Conservation (phyloP, 2,888 invertebrate species). For the Tuberolachnus salignus region DNA sequence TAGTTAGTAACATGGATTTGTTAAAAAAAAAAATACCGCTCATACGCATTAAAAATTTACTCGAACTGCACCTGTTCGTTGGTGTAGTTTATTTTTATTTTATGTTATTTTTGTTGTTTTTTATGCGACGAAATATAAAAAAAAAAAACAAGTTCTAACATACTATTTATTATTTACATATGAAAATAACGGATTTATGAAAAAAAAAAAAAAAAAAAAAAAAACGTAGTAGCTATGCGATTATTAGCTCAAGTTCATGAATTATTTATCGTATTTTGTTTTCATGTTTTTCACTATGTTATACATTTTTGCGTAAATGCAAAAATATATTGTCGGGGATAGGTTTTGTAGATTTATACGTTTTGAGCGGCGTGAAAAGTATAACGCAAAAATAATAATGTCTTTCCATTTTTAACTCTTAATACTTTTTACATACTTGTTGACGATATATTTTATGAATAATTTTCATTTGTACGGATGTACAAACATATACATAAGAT, state of each 20-base stretch:
- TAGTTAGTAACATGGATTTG: too few relatives aligned
- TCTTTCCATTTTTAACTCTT: constrained; percentile 24
- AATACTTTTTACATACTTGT: constrained; percentile 30
- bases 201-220: too few relatives aligned
- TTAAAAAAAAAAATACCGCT: too few relatives aligned
- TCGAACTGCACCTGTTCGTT: too few relatives aligned
- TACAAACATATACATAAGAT: neutral
- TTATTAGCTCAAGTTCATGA: constrained; percentile 9
- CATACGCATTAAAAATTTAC: too few relatives aligned
- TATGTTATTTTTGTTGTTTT: too few relatives aligned
- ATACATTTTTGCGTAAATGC: constrained; percentile 1
- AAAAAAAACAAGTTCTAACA: neutral
- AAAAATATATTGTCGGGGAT: constrained; percentile 12
- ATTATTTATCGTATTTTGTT: constrained; percentile 21
- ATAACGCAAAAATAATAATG: constrained; percentile 18
- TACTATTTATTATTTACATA: neutral
- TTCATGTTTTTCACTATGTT: neutral
- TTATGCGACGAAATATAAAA: too few relatives aligned
- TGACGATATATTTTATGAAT: constrained; percentile 14
- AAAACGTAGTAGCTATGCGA: neutral
- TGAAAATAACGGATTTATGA: neutral
- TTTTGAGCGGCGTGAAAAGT: neutral
- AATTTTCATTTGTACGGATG: neutral
- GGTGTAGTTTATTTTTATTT: too few relatives aligned
- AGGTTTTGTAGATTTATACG: constrained; percentile 28